These are phyloP conservation scores for Euplexia lucipara DNA, from an alignment of 2,888 invertebrate genomes.

Conservation along the genomic window DNA sequence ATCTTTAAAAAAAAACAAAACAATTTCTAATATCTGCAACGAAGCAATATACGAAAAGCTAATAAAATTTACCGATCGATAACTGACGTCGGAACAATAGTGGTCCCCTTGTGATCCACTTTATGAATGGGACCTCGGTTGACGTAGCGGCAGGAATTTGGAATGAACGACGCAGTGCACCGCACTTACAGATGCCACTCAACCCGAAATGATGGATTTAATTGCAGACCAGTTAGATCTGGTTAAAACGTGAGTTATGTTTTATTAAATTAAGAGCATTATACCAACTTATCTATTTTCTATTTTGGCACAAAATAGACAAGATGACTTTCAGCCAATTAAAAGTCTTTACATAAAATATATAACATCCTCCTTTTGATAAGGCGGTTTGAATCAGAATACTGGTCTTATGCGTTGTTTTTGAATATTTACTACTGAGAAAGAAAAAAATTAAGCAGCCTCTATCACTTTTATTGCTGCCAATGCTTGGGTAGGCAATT, in stretches of 20 bases:
- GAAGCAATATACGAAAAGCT: slow-evolving; percentile 46
- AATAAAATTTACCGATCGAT: slow-evolving; percentile 59
- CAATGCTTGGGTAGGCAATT: neutral
- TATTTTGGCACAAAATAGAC: too few species aligned
- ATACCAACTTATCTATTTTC: neutral
- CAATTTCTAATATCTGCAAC: slow-evolving; percentile 24
- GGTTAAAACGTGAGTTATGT: slow-evolving; percentile 11
- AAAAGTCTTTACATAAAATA: too few species aligned
- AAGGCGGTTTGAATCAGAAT: too few species aligned
- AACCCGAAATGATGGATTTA: slow-evolving; percentile 43
- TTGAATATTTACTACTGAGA: too few species aligned
- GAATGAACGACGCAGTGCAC: slow-evolving; percentile 54
- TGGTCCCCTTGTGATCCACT: slow-evolving; percentile 54
- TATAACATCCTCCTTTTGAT: too few species aligned
- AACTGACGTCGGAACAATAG: slow-evolving; percentile 64
- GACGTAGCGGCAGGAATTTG: slow-evolving; percentile 40
- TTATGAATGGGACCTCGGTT: slow-evolving; percentile 58
- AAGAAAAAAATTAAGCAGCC: too few species aligned
- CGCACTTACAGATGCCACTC: slow-evolving; percentile 46
- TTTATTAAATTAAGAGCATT: neutral
- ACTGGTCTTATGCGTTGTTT: too few species aligned
- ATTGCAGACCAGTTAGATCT: slow-evolving; percentile 11
- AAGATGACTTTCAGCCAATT: too few species aligned
- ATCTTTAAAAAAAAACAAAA: slow-evolving; percentile 22
- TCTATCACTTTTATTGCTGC: neutral